Percentiles rank a stretch among this genome's conserved stretches.
phyloP scores from a whole-genome alignment of 2,797 vertebrate genomes.

The Caiman crocodilus region DNA sequence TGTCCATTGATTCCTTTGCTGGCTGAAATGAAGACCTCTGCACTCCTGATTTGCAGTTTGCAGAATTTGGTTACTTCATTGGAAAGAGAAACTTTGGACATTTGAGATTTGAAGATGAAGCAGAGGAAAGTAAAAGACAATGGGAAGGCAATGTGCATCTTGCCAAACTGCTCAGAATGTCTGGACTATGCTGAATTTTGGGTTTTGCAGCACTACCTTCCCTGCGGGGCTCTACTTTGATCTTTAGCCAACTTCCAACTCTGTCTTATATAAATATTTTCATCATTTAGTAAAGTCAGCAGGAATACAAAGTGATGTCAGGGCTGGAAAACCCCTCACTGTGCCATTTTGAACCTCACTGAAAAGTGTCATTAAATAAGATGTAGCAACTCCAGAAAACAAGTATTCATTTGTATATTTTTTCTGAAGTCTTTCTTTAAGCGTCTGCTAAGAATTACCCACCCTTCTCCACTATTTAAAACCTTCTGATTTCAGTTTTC shows the following conservation, averaged over 20 bases:
- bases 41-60: background rate
- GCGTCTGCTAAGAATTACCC: background rate
- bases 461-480: background rate
- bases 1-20: constrained; percentile 3
- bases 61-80: background rate
- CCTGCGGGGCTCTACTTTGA: background rate
- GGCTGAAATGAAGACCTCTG: background rate
- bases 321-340: background rate
- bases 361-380: background rate
- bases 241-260: background rate
- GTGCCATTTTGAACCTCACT: background rate
- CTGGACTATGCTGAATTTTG: background rate
- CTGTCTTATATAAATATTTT: background rate
- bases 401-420: no score
- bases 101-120: background rate
- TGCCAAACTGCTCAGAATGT: background rate
- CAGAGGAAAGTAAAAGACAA: background rate
- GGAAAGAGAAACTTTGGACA: background rate
- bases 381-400: background rate
- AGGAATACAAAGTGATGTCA: background rate
- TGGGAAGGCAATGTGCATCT: background rate
- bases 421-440: background rate
- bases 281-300: background rate
- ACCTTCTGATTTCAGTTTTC: background rate
- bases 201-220: background rate